These are phyloP conservation scores for Schizopygopsis malacanthus DNA, from an alignment of 2,797 vertebrate species.

Conservation along the genomic window DNA sequence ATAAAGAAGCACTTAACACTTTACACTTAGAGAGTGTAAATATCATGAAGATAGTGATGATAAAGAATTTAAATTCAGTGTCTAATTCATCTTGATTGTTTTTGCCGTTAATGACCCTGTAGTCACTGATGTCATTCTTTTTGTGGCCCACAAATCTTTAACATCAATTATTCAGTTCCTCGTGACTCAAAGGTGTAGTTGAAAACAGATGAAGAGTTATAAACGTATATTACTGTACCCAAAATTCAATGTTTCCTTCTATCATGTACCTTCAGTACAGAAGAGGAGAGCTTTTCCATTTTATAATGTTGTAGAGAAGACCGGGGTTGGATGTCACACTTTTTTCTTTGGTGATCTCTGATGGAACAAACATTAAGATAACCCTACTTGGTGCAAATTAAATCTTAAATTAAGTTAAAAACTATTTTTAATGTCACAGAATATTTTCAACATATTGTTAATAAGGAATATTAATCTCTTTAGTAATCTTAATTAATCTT, in stretches of 20 bases:
- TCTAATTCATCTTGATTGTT: conserved; percentile 9
- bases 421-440: not conserved
- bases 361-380: not conserved
- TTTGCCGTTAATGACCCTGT: conserved; percentile 8
- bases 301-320: not conserved
- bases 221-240: not conserved
- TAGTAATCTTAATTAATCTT: not conserved
- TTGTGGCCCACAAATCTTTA: conserved; percentile 32
- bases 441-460: not conserved
- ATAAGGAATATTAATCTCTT: not conserved
- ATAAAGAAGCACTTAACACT: not conserved
- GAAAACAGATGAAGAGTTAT: conserved; percentile 24
- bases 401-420: not conserved
- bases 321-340: too few species aligned
- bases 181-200: conserved; percentile 20
- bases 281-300: not conserved
- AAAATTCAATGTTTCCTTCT: not conserved
- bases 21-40: not conserved
- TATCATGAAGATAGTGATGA: not conserved
- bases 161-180: conserved; percentile 40
- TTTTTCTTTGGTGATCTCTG: conserved; percentile 1
- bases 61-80: not conserved
- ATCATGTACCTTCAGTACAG: not conserved
- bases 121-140: conserved; percentile 35
- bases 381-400: not conserved